Base-by-base conservation (phyloP, 92 coral and sea anemone species). In the Bergia sp. region DNA sequence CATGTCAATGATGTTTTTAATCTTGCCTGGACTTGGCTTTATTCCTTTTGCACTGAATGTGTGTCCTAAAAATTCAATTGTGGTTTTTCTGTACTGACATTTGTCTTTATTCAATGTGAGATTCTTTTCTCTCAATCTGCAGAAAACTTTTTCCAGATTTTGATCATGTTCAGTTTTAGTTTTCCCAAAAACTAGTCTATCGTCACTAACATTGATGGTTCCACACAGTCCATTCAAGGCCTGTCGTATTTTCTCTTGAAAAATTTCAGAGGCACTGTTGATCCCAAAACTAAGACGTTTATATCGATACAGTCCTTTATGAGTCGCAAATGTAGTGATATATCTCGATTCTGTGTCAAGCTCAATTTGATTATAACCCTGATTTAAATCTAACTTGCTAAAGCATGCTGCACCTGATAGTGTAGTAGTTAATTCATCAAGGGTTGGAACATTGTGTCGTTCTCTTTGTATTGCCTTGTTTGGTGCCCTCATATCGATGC, bases 291-390 rank as follows among this genome's bases (percentile, higher is more conserved):
- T 64, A 3, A 82, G 76, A 12, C 77, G 76, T 29, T 58, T 58
- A 16, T 37, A 82, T 37, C 76, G 21, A 38, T 82, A 82, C 21
- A 64, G 67, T 58, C 87, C 77, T 75, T 55, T 37, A 3, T 73
- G 87, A 13, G 87, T 82, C 12, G 87, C 29, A 80, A 80, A 80
- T 4, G 85, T 80, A 36, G 65, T 80, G 36, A 66, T 66, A 13
- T 37, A 12, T 44, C 86, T 1, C 4, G 86, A 82, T 47, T 82
- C 38, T 57, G 41, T 42, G 58, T 82, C 86, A 11, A 82, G 29
- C n/a, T 57, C 86, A 61, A 82, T 29, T 37, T 82, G 86, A 73
- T 82, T 69, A 15, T 82, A 82, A 3, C 87, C 87, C 40, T 82
- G 87, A 43, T 82, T 82, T 23, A 82, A 18, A 55, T 82, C 87